Base-by-base conservation (phyloP, 2,797 vertebrate species). In the Pelodytes ibericus region DNA sequence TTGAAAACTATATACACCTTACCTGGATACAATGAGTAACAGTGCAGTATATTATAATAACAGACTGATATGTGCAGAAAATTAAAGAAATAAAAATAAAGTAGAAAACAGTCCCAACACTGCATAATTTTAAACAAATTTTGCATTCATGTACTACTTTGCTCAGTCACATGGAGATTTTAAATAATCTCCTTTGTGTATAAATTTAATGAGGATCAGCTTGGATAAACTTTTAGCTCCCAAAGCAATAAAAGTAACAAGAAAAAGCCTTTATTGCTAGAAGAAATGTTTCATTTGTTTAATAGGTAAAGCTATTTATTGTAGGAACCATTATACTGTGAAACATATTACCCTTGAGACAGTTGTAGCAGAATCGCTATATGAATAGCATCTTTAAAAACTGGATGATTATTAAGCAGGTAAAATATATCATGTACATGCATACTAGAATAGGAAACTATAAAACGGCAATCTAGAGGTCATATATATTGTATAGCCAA, bases 271-370 rank as follows among this genome's bases (percentile, higher is more conserved):
- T 79, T 73, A 79, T 79, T 73, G 76, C 71, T 51, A 33, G 71
- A 67, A 79, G 76, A 79, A 79, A 79, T 79, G 76, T 79, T 79
- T 79, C 71, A 79, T 79, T 79, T 79, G 76, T 79, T 73, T 79
- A 79, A 79, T 79, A 79, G 76, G 76, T 79, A 79, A 69, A 79
- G 76, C 76, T 79, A 79, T 79, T 79, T 79, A 79, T 79, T 79
- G 76, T 79, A 69, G 76, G 63, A 79, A 73, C 76, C 71, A 69
- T 79, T 73, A 79, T 56, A 57, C 71, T 73, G 76, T 79, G 76
- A 79, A 79, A 79, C 76, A 79, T 79, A 79, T 79, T 79, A 79
- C 76, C 68, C 70, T 16, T 24, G 76, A 79, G 76, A 79, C 41
- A 15, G 9, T 26, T 73, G 58, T 44, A 67, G 47, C 56, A 57